These are phyloP conservation scores for Staurois parvus DNA, from an alignment of 2,797 vertebrate genomes.

Conservation along the genomic window DNA sequence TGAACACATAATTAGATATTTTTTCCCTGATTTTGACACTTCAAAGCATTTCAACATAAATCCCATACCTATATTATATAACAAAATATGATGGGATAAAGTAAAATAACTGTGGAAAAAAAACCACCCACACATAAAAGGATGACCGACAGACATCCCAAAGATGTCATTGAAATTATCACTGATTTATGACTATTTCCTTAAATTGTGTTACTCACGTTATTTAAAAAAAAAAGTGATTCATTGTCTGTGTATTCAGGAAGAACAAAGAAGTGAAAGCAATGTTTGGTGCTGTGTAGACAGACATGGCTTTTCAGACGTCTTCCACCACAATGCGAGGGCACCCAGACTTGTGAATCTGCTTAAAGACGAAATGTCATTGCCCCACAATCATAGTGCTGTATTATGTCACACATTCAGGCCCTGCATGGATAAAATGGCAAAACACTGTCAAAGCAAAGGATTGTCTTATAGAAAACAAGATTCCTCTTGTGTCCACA, in stretches of 20 bases:
- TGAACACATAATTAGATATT: too few relatives aligned
- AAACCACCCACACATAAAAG: not conserved
- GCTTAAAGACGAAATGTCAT: slow-evolving; percentile 45
- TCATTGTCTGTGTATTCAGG: slow-evolving; percentile 56
- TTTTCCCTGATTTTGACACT: too few relatives aligned
- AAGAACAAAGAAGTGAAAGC: slow-evolving; percentile 46
- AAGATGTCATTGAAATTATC: slow-evolving; percentile 11
- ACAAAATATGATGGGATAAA: not conserved
- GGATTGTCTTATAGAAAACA: slow-evolving; percentile 50
- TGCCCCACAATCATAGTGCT: slow-evolving; percentile 21
- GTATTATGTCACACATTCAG: slow-evolving; percentile 38
- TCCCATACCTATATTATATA: not conserved
- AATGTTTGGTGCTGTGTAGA: slow-evolving; percentile 20
- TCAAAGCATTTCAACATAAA: not conserved
- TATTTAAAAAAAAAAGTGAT: slow-evolving; percentile 45
- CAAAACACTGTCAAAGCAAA: slow-evolving; percentile 30
- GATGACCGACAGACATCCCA: not conserved
- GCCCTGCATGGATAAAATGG: slow-evolving; percentile 17
- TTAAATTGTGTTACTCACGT: slow-evolving; percentile 37
- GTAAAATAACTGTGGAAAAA: not conserved
- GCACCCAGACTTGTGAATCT: slow-evolving; percentile 45
- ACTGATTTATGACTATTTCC: slow-evolving; percentile 45
- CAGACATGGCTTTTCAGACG: slow-evolving; percentile 51
- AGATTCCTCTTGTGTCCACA: slow-evolving; percentile 46
- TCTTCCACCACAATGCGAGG: slow-evolving; percentile 21